A percentile compares a stretch with the other conserved stretches of the same genome.
phyloP scores from a whole-genome alignment of 2,113 vertebrate genomes.

The Peucedramus taeniatus region DNA sequence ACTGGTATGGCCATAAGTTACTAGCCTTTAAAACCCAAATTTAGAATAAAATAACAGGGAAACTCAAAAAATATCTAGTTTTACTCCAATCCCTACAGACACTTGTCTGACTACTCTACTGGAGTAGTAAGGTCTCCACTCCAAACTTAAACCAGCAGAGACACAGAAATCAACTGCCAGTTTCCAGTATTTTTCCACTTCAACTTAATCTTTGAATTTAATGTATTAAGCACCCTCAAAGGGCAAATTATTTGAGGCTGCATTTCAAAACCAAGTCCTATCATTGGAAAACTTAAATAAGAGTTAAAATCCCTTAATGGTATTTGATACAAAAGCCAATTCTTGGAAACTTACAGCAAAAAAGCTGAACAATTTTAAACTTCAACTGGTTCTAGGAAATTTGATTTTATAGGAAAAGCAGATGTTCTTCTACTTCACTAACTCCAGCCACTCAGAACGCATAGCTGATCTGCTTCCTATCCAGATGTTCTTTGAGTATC shows the following conservation, averaged over 20 bases:
- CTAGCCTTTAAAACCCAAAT: neutral
- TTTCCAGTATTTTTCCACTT: neutral
- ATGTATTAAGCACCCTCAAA: neutral
- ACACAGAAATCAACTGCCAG: neutral
- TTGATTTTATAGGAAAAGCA: slow-evolving; percentile 10
- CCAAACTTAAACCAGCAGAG: neutral
- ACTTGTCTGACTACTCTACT: neutral
- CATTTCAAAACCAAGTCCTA: neutral
- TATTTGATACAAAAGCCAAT: neutral
- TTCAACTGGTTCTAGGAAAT: neutral
- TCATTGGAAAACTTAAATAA: neutral
- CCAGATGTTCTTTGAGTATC: neutral
- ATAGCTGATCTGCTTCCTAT: neutral
- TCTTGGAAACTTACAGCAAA: neutral
- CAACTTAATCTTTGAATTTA: neutral
- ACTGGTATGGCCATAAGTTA: neutral
- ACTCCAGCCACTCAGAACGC: neutral
- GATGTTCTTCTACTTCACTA: neutral
- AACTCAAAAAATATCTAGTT: neutral
- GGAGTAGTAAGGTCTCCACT: neutral
- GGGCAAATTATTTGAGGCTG: neutral
- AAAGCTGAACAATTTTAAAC: neutral
- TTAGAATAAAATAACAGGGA: neutral
- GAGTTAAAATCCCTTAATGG: neutral
- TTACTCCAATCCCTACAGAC: neutral